Evolutionary conservation across 2,888 invertebrate genomes (phyloP), one percentile per base, ranked within the genome.

Genomic region (Spatulosminthurus flaviceps): DNA sequence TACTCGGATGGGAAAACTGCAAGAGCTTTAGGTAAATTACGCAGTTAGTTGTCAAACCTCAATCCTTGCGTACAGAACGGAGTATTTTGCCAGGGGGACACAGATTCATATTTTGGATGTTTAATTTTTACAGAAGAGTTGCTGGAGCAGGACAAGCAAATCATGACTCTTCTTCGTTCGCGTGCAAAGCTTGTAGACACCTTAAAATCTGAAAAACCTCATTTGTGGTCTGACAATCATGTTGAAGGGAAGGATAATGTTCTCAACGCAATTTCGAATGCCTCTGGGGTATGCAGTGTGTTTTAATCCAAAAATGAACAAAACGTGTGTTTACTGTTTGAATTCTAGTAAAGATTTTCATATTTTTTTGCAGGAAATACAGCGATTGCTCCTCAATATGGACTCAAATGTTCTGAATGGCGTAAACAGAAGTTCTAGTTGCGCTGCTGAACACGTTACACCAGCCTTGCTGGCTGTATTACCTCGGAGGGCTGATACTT

Each of bases 401-500:
- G 83, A 84, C 66, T 78, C 82, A 22, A 83, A 80, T 41, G 79
- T 79, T 26, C 67, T 77, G 9, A 84, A 81, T 28, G 81, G 80
- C 21, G 85, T 85, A 13, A 85, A 84, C 67, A 77, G 97, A 74
- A 96, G 96, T 87, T 94, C 95, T 24, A 96, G 96, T 88, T 96
- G 96, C 28, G 97, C 95, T 0, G 97, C 97, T 4, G 97, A 97
- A 88, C 92, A 95, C 76, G 95, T 96, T 86, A 95, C 95, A 86
- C 92, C 92, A 29, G 96, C 94, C 87, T 92, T 94, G 82, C 94
- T 95, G 41, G 94, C 95, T 21, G 93, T 94, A 51, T 88, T 97
- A 81, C 97, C 97, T 22, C 93, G 96, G 86, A 90, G 97, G 34
- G 97, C 97, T 0, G 97, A 97, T 89, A 97, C 97, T 2, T 98